Evolutionary conservation across 92 coral and sea anemone genomes (phyloP), one percentile per base, ranked within the genome.

Genomic region (Desmophyllum pertusum): DNA sequence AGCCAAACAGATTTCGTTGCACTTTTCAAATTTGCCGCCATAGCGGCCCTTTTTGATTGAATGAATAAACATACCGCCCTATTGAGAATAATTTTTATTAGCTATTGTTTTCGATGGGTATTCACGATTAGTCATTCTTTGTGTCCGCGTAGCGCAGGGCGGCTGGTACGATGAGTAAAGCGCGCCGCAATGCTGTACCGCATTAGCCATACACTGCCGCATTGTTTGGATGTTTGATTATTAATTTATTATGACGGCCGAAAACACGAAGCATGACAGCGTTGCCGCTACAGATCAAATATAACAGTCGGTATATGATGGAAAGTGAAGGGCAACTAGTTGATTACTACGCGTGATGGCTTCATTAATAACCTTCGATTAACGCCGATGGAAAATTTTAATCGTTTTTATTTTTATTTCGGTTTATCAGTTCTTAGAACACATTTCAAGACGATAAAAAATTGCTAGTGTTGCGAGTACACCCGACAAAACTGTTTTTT

Each of bases 1-100:
- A 52, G 19, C 9, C 43, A 33, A 45, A 14, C 25, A 61, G 55
- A 63, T 38, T 40, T 42, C 5, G 11, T n/a, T 59, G 51, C 39
- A 43, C 25, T 78, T 78, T 72, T 41, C 66, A 62, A 78, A 78
- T 78, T 78, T 78, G 39, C 72, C 82, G 82, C 82, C 53, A 40
- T 13, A 2, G 52, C 72, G 82, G 82, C 70, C 15, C 23, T 38
- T 63, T 38, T 78, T 78, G 40, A 4, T 39, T 59, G 33, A 36
- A 33, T 61, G 37, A 40, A 41, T 39, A 61, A 63, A 78, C 64
- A 51, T 51, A 18, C 48, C 79, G 79, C 79, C 10, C 43, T 14
- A 75, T 51, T 75, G 79, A 52, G 30, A 75, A 33, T 42, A 75
- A 75, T 75, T 75, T 50, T 35, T 21, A 35, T 10, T 18, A 48